phyloP scores from a whole-genome alignment of 2,888 invertebrate genomes.

The Oxyteleia sp. region DNA sequence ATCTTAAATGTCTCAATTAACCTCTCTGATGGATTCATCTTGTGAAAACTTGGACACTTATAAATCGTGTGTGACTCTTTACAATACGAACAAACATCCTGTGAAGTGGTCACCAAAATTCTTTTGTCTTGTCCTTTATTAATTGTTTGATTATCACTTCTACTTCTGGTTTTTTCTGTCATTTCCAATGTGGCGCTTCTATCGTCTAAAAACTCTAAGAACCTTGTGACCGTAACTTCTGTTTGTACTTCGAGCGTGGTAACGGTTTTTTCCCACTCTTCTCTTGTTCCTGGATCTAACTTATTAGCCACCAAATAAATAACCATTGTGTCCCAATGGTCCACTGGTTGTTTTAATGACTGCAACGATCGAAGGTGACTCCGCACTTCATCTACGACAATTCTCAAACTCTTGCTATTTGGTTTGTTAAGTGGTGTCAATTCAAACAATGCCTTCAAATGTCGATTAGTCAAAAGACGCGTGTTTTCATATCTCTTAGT shows the following conservation, averaged over 20 bases:
- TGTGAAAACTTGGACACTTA: background rate
- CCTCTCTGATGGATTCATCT: conserved; percentile 9
- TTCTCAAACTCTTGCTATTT: conserved; percentile 9
- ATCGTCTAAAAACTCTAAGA: conserved; percentile 22
- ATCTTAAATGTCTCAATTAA: background rate
- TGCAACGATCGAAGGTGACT: conserved; percentile 26
- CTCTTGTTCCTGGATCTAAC: conserved; percentile 15
- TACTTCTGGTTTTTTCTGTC: conserved; percentile 1
- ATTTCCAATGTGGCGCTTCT: conserved; percentile 20
- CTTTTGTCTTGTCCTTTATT: background rate
- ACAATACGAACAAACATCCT: background rate
- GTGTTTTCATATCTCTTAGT: conserved; percentile 34
- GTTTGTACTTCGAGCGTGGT: background rate
- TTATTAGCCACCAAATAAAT: conserved; percentile 27
- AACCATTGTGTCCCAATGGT: conserved; percentile 25
- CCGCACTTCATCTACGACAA: conserved; percentile 35
- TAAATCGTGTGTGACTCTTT: background rate
- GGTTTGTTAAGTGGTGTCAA: conserved; percentile 33
- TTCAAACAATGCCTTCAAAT: conserved; percentile 40
- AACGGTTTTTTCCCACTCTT: conserved; percentile 27
- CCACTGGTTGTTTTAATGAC: conserved; percentile 14
- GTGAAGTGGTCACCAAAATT: background rate
- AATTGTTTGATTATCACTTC: conserved; percentile 4
- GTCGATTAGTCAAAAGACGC: conserved; percentile 26
- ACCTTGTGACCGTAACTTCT: background rate